Base-by-base conservation (phyloP, 2,888 invertebrate species). In the Diarsia brunnea region DNA sequence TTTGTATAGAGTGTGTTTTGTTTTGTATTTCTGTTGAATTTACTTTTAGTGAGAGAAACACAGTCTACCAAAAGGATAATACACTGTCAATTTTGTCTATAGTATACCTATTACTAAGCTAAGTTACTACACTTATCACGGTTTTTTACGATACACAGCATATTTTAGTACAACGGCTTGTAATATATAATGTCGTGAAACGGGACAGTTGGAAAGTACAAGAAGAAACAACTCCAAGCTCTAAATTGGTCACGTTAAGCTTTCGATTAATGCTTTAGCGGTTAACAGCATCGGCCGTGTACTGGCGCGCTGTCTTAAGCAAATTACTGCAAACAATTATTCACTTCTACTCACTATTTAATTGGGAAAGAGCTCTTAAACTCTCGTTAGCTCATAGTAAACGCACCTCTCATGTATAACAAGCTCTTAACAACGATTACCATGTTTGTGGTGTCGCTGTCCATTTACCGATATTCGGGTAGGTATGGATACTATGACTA, bases 181-280 rank as follows among this genome's bases (percentile, higher is more conserved):
- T 90, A 91, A 91, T 93, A 93, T 92, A 93, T 92, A 84, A 92
- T 92, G 90, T 92, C 92, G 91, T 94, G 95, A 95, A 95, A 95
- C 91, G 92, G 92, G 93, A 96, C 93, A 96, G 95, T 91, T 81
- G 91, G 93, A 92, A 95, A 94, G 92, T 94, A 94, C 91, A 95
- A 93, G 95, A 95, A 94, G 95, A 94, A 93, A 94, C 93, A 95
- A 94, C 90, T 94, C 92, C 92, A 95, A 95, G 95, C 94, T 94
- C 95, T 95, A 95, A 93, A 86, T 93, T 95, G 96, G 96, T 96
- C 96, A 96, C 96, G 96, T 90, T 93, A 95, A 96, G 96, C 96
- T 92, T 92, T 93, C 93, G 91, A 94, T 95, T 93, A 93, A 94
- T 94, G 92, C 91, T 93, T 91, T 92, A 94, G 95, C 94, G 90